Evolutionary conservation across 2,888 invertebrate genomes (phyloP), one percentile per base, ranked within the genome.

Genomic region (Leptinotarsa juncta): DNA sequence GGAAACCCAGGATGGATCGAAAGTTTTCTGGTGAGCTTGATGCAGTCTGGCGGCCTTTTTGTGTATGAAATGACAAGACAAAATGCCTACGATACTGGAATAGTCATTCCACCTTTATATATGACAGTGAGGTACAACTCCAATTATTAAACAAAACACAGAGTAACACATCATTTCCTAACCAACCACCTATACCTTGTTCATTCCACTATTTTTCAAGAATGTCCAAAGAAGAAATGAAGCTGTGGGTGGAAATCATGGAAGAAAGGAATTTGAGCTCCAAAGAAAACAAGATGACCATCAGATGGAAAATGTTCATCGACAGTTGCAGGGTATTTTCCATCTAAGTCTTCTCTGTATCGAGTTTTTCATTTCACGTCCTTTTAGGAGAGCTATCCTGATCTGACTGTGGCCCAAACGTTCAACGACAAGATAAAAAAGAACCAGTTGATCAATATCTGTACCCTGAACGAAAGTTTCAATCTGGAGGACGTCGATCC

Each of bases 1-100:
- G 93, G 93, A 0, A 90, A 91, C 85, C 91, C 93, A 0, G 93
- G 93, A 1, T 93, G 93, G 93, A 91, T 93, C 72, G 91, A 93
- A 83, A 92, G 91, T 83, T 92, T 91, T 80, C 85, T 93, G 42
- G 88, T 91, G 60, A 91, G 90, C 67, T 86, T 92, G 10, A 84
- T 90, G 2, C 92, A 93, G 83, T 89, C 90, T 0, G 89, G 89
- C 16, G 89, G 89, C 1, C 79, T 92, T 23, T 83, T 87, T 0
- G 89, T 91, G 23, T 84, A 88, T 57, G 88, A 88, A 15, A 84
- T 90, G 12, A 84, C 86, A 3, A 85, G 83, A 78, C 77, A 77
- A 42, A 77, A 83, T 0, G 83, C 87, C n/a, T 82, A 84, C 23
- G 83, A 85, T 16, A 78, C 80, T 18, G 87, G 87, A 60, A 80